Evolutionary conservation across 1,140 invertebrate species (phyloP).

Genomic region (Drosophila insularis): DNA sequence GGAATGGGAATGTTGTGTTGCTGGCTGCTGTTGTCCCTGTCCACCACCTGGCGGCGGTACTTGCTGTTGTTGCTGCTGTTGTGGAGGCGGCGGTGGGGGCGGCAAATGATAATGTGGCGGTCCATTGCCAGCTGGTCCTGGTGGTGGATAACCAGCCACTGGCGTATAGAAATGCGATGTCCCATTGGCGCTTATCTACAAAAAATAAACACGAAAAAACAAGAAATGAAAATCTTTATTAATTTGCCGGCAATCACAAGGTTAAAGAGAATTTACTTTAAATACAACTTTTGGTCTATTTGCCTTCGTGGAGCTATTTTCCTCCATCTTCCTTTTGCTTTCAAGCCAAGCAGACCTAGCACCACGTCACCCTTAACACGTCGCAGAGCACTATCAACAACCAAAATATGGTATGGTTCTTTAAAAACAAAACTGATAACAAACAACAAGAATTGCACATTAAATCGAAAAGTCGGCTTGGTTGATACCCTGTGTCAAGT

Average conservation of each 20-base stretch:
- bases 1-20: slow-evolving; percentile 82
- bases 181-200: slow-evolving; percentile 83
- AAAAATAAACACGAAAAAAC: neutral
- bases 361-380: slow-evolving; percentile 55
- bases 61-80: slow-evolving; percentile 55
- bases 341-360: slow-evolving; percentile 1
- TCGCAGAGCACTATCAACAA: slow-evolving; percentile 36
- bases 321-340: slow-evolving; percentile 19
- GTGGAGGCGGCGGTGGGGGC: slow-evolving; percentile 57
- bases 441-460: slow-evolving; percentile 28
- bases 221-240: neutral
- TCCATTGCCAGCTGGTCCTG: slow-evolving; percentile 84
- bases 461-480: slow-evolving; percentile 14
- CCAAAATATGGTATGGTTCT: neutral
- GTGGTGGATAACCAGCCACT: slow-evolving; percentile 83
- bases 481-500: neutral
- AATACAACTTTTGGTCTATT: slow-evolving; percentile 34
- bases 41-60: slow-evolving; percentile 36
- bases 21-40: slow-evolving; percentile 56
- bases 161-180: slow-evolving; percentile 84
- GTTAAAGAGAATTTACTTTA: slow-evolving; percentile 39
- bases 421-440: slow-evolving; percentile 30
- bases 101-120: slow-evolving; percentile 85
- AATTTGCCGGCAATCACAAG: neutral
- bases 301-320: slow-evolving; percentile 11